phyloP scores from a whole-genome alignment of 2,797 vertebrate species.

The Champsocephalus esox region DNA sequence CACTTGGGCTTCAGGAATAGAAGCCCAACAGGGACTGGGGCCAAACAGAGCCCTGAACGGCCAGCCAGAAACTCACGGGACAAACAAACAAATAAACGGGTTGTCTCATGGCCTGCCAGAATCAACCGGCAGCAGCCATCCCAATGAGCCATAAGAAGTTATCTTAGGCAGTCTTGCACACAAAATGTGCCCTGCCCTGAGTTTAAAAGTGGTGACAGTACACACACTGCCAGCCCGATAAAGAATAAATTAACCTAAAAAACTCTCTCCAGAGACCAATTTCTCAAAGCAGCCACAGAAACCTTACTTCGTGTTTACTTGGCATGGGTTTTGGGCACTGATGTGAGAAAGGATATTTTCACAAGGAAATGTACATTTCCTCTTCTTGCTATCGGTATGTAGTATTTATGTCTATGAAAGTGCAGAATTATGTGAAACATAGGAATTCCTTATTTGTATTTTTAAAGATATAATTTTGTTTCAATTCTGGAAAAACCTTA shows the following conservation, averaged over 20 bases:
- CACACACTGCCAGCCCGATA: constrained; percentile 63
- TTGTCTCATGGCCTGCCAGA: constrained; percentile 82
- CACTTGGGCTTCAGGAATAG: constrained; percentile 86
- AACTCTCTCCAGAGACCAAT: constrained; percentile 78
- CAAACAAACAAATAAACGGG: constrained; percentile 86
- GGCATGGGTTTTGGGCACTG: constrained; percentile 63
- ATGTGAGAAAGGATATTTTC: constrained; percentile 78
- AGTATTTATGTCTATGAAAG: constrained; percentile 47
- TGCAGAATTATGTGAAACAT: constrained; percentile 32
- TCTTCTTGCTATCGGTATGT: constrained; percentile 48
- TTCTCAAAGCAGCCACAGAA: constrained; percentile 79
- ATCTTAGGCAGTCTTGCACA: constrained; percentile 78
- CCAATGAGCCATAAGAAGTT: constrained; percentile 81
- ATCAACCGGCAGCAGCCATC: constrained; percentile 81
- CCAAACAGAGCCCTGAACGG: constrained; percentile 79
- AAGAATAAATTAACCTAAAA: constrained; percentile 83
- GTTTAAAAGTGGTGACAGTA: constrained; percentile 78
- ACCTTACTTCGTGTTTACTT: constrained; percentile 77
- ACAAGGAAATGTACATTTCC: constrained; percentile 82
- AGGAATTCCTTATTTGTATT: constrained; percentile 28
- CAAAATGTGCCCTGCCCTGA: constrained; percentile 71
- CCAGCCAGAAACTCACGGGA: constrained; percentile 83
- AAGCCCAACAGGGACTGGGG: constrained; percentile 79
- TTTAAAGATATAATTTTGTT: constrained; percentile 18
- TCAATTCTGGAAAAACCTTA: neutral